These are phyloP conservation scores for Sarcophaga caerulescens DNA, from an alignment of 2,888 invertebrate species.

Conservation along the genomic window DNA sequence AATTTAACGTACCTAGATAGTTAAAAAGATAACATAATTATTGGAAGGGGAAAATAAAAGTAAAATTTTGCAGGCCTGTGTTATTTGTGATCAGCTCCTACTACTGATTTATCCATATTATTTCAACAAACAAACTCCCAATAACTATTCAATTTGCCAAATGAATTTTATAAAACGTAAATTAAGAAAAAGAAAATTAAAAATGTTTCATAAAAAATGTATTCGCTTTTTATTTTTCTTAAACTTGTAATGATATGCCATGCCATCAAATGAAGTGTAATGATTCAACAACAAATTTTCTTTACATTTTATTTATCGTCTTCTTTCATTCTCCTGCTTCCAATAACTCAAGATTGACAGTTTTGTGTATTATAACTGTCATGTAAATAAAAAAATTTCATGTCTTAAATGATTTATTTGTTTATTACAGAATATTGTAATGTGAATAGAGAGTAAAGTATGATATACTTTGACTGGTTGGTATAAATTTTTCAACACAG, in stretches of 20 bases:
- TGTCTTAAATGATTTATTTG: constrained; percentile 44
- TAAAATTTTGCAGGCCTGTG: too few relatives aligned
- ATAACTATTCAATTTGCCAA: too few relatives aligned
- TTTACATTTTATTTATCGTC: too few relatives aligned
- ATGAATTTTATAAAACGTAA: not conserved
- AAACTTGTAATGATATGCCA: not conserved
- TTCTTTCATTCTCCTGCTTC: not conserved
- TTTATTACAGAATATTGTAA: too few relatives aligned
- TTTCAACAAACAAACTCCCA: too few relatives aligned
- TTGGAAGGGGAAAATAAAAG: too few relatives aligned
- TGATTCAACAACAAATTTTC: constrained; percentile 1
- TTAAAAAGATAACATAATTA: too few relatives aligned
- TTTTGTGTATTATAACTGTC: constrained; percentile 20
- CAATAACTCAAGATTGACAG: constrained; percentile 19
- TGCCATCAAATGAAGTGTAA: not conserved
- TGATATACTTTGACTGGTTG: not conserved
- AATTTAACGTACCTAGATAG: too few relatives aligned
- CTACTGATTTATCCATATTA: too few relatives aligned
- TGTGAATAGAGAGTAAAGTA: too few relatives aligned
- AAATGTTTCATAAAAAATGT: not conserved
- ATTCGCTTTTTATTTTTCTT: not conserved
- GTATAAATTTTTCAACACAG: constrained; percentile 10
- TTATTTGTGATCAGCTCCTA: too few relatives aligned
- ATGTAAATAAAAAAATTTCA: constrained; percentile 18
- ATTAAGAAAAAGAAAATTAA: not conserved